Percentiles rank a stretch among this genome's conserved stretches.
These are phyloP conservation scores for Astropecten irregularis DNA, from an alignment of 53 echinoderm and acorn worm genomes.

Conservation along the genomic window DNA sequence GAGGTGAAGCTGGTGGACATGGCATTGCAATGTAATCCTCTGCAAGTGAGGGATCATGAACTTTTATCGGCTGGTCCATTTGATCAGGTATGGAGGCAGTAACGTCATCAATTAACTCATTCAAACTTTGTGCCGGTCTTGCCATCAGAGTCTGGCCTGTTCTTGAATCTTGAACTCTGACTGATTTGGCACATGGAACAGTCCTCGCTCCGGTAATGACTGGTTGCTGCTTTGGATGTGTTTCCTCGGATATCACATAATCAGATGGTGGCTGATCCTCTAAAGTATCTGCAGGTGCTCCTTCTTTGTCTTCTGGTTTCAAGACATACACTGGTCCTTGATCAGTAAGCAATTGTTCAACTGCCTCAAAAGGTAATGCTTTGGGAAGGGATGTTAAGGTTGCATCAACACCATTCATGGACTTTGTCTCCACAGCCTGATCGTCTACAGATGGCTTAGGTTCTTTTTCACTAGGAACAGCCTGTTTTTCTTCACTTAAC, in stretches of 20 bases:
- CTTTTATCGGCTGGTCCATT: constrained; percentile 15
- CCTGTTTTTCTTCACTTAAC: neutral
- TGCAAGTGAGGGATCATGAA: constrained; percentile 28
- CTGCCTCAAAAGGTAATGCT: neutral
- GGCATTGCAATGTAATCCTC: constrained; percentile 24
- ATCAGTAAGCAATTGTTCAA: constrained; percentile 75
- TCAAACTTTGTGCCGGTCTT: constrained; percentile 48
- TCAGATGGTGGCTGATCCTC: constrained; percentile 13
- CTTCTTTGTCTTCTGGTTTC: constrained; percentile 38
- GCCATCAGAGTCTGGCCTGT: constrained; percentile 72
- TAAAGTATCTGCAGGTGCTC: constrained; percentile 47
- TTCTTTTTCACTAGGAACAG: neutral
- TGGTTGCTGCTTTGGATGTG: constrained; percentile 23
- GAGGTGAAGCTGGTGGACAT: neutral
- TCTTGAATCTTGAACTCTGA: constrained; percentile 65
- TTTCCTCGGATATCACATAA: constrained; percentile 6
- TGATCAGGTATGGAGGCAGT: constrained; percentile 41
- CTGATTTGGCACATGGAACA: constrained; percentile 29
- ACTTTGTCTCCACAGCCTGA: no score
- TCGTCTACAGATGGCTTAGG: no score
- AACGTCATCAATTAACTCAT: constrained; percentile 43
- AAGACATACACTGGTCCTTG: constrained; percentile 85
- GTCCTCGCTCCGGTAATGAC: constrained; percentile 55
- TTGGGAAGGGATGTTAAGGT: neutral
- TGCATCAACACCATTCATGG: no score